Evolutionary conservation across 2,888 invertebrate species (phyloP).

Genomic region (Acronicta aceris): DNA sequence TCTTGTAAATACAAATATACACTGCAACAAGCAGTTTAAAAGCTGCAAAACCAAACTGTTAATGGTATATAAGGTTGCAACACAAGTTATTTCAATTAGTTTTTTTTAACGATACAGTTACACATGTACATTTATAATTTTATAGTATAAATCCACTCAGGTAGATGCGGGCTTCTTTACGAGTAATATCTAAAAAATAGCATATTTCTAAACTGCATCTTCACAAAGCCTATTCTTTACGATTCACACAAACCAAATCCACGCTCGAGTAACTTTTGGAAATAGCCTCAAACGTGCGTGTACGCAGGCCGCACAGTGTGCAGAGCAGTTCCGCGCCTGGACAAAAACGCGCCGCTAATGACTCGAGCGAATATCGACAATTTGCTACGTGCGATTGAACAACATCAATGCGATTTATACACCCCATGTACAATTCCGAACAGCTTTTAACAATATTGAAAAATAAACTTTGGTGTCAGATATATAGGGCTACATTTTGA

Average conservation of each 20-base stretch:
- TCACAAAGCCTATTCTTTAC: constrained; percentile 60
- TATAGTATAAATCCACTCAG: constrained; percentile 36
- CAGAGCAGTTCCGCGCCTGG: constrained; percentile 55
- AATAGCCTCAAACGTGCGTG: constrained; percentile 63
- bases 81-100: constrained; percentile 24
- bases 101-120: constrained; percentile 2
- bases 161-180: constrained; percentile 44
- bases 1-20: background rate
- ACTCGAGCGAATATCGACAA: constrained; percentile 83
- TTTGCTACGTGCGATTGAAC: constrained; percentile 88
- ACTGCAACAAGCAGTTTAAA: constrained; percentile 9
- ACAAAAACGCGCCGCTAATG: constrained; percentile 81
- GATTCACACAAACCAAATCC: constrained; percentile 67
- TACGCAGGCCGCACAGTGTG: constrained; percentile 68
- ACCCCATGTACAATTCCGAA: constrained; percentile 73
- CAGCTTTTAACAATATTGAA: constrained; percentile 54
- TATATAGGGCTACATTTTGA: constrained; percentile 46
- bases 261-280: constrained; percentile 76
- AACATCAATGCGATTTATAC: constrained; percentile 82
- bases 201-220: constrained; percentile 44
- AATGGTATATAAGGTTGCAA: constrained; percentile 11
- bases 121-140: constrained; percentile 10
- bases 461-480: constrained; percentile 22
- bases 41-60: background rate
- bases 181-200: constrained; percentile 18